These are phyloP conservation scores for Takifugu flavidus DNA, from an alignment of 2,113 vertebrate species.

Conservation along the genomic window DNA sequence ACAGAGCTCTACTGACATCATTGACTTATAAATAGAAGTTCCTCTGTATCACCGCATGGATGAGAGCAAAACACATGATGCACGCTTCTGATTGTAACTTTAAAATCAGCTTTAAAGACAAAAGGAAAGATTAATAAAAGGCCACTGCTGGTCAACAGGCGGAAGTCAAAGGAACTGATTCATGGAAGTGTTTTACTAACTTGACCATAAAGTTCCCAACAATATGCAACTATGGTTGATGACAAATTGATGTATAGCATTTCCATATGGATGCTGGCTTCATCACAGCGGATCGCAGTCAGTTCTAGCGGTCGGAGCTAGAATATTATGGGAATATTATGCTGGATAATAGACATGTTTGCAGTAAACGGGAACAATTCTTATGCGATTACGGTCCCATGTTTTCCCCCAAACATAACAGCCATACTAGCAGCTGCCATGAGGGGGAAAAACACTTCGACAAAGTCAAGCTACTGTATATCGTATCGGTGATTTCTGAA, in stretches of 20 bases:
- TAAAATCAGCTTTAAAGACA: background rate
- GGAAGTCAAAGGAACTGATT: background rate
- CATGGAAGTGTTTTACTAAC: too few species aligned
- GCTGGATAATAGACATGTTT: background rate
- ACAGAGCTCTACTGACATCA: conserved; percentile 3
- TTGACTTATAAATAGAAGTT: conserved; percentile 1
- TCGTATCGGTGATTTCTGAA: background rate
- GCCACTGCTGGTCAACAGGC: background rate
- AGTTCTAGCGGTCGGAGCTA: background rate
- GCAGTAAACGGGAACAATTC: conserved; percentile 11
- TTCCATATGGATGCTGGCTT: too few species aligned
- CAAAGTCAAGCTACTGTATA: conserved; percentile 8
- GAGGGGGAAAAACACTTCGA: background rate
- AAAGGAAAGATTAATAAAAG: background rate
- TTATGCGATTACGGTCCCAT: background rate
- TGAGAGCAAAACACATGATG: too few species aligned
- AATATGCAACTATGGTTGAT: too few species aligned
- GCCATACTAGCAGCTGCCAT: background rate
- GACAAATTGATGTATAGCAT: too few species aligned
- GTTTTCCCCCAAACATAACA: background rate
- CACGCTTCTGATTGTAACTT: too few species aligned
- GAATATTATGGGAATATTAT: background rate
- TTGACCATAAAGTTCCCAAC: too few species aligned
- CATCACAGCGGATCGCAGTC: background rate
- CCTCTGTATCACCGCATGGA: background rate